Conservation (phyloP, 2,888 invertebrate species). For the Parthenolecanium corni region DNA sequence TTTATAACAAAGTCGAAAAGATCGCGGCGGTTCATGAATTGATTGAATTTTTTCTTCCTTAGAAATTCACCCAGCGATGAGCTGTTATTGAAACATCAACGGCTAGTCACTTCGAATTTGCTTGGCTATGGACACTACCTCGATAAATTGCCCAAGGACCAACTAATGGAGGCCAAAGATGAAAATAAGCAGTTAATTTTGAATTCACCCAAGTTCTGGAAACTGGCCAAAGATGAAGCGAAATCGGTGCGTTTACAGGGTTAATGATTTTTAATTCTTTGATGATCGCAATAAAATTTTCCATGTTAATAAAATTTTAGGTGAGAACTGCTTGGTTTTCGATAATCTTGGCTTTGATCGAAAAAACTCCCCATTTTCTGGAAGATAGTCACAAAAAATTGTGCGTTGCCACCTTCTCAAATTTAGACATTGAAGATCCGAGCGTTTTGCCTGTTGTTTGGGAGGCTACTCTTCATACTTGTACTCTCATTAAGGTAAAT, state of each 20-base stretch:
- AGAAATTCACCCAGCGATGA: constrained; percentile 38
- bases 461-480: constrained; percentile 41
- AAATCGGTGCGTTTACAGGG: too few species aligned
- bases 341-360: constrained; percentile 43
- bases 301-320: constrained; percentile 29
- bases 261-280: constrained; percentile 36
- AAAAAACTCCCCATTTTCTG: constrained; percentile 30
- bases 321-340: constrained; percentile 48
- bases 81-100: constrained; percentile 55
- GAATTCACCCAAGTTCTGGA: constrained; percentile 58
- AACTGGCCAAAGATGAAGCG: constrained; percentile 48
- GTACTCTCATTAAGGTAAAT: constrained; percentile 4
- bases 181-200: constrained; percentile 47
- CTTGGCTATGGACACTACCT: constrained; percentile 53
- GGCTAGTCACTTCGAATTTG: constrained; percentile 53
- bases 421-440: constrained; percentile 58
- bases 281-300: neutral
- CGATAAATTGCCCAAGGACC: constrained; percentile 43
- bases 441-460: constrained; percentile 55
- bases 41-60: neutral
- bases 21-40: neutral
- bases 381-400: constrained; percentile 31
- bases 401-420: constrained; percentile 38
- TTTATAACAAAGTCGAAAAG: neutral
- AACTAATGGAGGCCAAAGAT: constrained; percentile 43